Conservation (phyloP, 2,888 invertebrate genomes). For the Chrysolina americana region DNA sequence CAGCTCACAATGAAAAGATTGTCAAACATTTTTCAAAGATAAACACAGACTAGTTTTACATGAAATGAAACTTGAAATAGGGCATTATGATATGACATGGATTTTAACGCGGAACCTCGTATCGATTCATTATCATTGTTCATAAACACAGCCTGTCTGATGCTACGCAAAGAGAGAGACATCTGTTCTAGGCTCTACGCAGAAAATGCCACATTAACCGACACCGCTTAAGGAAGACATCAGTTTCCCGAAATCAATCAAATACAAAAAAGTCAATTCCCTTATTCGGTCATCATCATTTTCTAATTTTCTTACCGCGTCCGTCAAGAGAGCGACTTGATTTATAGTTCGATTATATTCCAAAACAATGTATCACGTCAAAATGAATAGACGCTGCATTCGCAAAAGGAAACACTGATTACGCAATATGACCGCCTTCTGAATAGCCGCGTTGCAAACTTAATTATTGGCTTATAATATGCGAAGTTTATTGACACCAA, state of each 20-base stretch:
- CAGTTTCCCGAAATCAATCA: background rate
- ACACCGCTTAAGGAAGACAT: background rate
- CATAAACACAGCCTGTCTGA: no score
- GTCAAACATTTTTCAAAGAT: no score
- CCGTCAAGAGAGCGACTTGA: constrained; percentile 11
- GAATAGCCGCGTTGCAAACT: background rate
- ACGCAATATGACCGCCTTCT: constrained; percentile 20
- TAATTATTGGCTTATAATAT: constrained; percentile 3
- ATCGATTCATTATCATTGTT: no score
- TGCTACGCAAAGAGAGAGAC: no score
- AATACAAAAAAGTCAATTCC: background rate
- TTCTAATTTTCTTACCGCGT: background rate
- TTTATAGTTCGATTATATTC: constrained; percentile 1
- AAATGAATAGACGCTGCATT: background rate
- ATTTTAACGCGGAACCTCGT: no score
- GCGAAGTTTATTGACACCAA: background rate
- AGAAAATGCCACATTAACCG: background rate
- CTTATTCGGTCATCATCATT: background rate
- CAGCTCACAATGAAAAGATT: no score
- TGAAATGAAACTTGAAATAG: no score
- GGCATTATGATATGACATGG: no score
- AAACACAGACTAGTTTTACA: no score
- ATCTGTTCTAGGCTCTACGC: no score
- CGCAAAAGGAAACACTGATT: constrained; percentile 13
- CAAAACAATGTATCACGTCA: constrained; percentile 11